A percentile compares a stretch with the other conserved stretches of the same genome.
phyloP scores from a whole-genome alignment of 2,888 invertebrate species.

The Nemurella pictetii region DNA sequence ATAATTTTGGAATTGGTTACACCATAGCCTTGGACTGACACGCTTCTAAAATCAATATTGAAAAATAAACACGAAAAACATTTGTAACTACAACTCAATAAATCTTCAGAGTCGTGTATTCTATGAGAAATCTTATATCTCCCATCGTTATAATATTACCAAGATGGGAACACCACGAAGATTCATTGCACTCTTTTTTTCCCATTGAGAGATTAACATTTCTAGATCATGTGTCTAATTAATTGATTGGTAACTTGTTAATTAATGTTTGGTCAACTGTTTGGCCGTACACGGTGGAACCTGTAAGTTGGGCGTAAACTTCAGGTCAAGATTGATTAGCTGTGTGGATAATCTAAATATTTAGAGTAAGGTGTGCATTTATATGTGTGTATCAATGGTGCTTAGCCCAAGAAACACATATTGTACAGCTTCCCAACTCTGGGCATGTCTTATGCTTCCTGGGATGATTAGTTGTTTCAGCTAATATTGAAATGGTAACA shows the following conservation, averaged over 20 bases:
- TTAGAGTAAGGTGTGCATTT: not conserved
- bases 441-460: too few species aligned
- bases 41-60: not conserved
- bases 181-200: not conserved
- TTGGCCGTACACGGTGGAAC: not conserved
- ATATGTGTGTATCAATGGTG: too few species aligned
- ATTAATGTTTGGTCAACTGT: slow-evolving; percentile 19
- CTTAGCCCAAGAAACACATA: too few species aligned
- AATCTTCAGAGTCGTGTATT: not conserved
- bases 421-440: too few species aligned
- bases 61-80: not conserved
- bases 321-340: slow-evolving; percentile 2
- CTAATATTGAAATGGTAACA: too few species aligned
- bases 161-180: not conserved
- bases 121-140: not conserved
- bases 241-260: slow-evolving; percentile 24
- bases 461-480: too few species aligned
- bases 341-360: not conserved
- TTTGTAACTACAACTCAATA: not conserved
- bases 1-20: not conserved
- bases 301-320: slow-evolving; percentile 8
- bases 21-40: not conserved
- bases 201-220: slow-evolving; percentile 15
- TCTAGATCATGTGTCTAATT: slow-evolving; percentile 23
- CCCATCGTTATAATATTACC: not conserved